These are phyloP conservation scores for Galerucella nymphaeae DNA, from an alignment of 2,888 invertebrate genomes.

Conservation along the genomic window DNA sequence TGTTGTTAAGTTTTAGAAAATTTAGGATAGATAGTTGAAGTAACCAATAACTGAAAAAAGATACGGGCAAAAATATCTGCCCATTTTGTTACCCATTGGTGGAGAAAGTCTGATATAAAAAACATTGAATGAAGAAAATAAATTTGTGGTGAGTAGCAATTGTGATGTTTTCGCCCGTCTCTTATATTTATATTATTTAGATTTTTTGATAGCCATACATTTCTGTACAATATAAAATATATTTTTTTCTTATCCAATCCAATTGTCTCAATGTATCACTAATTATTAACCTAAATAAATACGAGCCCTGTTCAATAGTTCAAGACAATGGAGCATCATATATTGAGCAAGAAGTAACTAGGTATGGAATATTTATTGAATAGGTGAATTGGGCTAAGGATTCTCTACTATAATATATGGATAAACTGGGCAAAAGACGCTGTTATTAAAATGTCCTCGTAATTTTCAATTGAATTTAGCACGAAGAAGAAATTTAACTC, in stretches of 20 bases:
- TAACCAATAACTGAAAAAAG: conserved; percentile 35
- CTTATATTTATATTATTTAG: conserved; percentile 43
- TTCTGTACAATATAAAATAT: conserved; percentile 56
- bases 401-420: too few relatives aligned
- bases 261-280: background rate
- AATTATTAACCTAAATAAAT: background rate
- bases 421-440: too few relatives aligned
- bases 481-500: too few relatives aligned
- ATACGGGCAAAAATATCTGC: conserved; percentile 21
- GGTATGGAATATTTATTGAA: too few relatives aligned
- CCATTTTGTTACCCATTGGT: conserved; percentile 13
- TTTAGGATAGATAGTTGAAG: conserved; percentile 41
- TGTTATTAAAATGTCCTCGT: too few relatives aligned
- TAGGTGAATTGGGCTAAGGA: too few relatives aligned
- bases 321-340: too few relatives aligned
- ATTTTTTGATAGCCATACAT: conserved; percentile 53
- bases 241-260: conserved; percentile 53
- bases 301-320: background rate
- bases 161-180: conserved; percentile 31
- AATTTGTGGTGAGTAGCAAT: conserved; percentile 11
- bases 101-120: conserved; percentile 11
- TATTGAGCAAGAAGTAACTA: too few relatives aligned
- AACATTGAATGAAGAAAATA: conserved; percentile 1
- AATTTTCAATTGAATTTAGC: too few relatives aligned
- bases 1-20: conserved; percentile 42